These are phyloP conservation scores for Motacilla tschutschensis DNA, from an alignment of 2,113 vertebrate genomes.

Conservation along the genomic window DNA sequence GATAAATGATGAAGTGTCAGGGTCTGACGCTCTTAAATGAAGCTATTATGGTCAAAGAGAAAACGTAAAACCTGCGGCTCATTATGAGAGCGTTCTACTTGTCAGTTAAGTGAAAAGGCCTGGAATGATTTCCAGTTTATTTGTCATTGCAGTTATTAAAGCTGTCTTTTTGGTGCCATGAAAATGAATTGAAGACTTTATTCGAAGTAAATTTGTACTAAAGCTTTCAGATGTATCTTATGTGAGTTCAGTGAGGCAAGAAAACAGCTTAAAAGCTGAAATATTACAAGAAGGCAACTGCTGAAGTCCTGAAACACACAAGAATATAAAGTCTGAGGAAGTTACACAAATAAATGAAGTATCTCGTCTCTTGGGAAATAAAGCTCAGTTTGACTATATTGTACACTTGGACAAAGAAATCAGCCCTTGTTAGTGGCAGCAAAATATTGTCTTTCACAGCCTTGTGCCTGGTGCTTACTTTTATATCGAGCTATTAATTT, in stretches of 20 bases:
- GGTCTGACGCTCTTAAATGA: conserved; percentile 90
- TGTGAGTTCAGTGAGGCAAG: conserved; percentile 85
- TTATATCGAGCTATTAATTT: conserved; percentile 21
- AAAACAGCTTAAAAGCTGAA: conserved; percentile 84
- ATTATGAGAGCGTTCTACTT: conserved; percentile 91
- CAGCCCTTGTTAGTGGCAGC: conserved; percentile 60
- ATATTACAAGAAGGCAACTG: conserved; percentile 74
- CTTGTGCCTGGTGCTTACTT: conserved; percentile 23
- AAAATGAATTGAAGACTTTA: conserved; percentile 88
- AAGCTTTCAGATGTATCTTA: conserved; percentile 87
- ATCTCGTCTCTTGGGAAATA: conserved; percentile 60
- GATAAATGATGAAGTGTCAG: conserved; percentile 92
- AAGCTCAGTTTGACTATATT: conserved; percentile 50
- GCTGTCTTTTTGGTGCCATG: conserved; percentile 88
- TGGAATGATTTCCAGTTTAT: conserved; percentile 90
- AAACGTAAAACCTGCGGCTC: conserved; percentile 87
- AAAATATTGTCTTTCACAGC: conserved; percentile 51
- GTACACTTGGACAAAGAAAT: conserved; percentile 58
- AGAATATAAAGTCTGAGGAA: conserved; percentile 69
- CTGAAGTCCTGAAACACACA: conserved; percentile 67
- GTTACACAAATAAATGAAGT: conserved; percentile 66
- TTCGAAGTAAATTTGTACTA: conserved; percentile 86
- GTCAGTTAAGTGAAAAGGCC: conserved; percentile 89
- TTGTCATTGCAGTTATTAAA: conserved; percentile 93
- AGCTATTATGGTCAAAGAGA: conserved; percentile 88